Base-by-base conservation (phyloP, 1,140 invertebrate genomes). In the Ips nitidus region DNA sequence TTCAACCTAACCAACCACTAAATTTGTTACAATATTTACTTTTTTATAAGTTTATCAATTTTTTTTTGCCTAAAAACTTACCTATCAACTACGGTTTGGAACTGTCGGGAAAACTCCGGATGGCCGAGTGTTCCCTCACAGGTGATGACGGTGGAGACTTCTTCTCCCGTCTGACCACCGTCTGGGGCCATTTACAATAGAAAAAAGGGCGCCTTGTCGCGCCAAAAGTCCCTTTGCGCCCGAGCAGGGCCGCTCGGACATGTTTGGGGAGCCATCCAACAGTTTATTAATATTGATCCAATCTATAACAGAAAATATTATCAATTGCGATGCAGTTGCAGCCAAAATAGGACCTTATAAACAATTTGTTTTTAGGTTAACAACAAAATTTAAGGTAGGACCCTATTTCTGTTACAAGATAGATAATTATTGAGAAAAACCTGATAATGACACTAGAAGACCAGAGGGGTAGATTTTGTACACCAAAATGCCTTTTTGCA, bases 91-190 rank as follows among this genome's bases (percentile, higher is more conserved):
- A 92, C 87, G 68, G 83, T 79, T 77, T 89, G 84, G 76, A 93
- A 88, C 75, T 87, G 86, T 63, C 82, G 81, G 72, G 87, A 87
- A 82, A 93, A 90, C 75, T 88, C 83, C 74, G 91, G 90, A 82
- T 93, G 91, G 76, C 85, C 83, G 73, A 91, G 86, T 81, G 92
- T 87, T 75, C 91, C 91, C 81, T 92, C 87, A 82, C 91, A 93
- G 69, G 91, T 92, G 80, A 93, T 85, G 76, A 92, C 87, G 76
- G 89, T 90, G 75, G 72, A 77, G 50, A 73, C 61, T 61, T 70
- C 89, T 83, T 80, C 85, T 83, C 79, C 86, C 83, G 87, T 87
- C 84, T 89, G 88, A 84, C 86, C 86, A 83, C 88, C 88, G 81
- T 90, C 88, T 81, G 88, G 87, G 84, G 89, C 90, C 91, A 92